Evolutionary conservation across 2,888 invertebrate genomes (phyloP).

Genomic region (Ferrisia virgata): DNA sequence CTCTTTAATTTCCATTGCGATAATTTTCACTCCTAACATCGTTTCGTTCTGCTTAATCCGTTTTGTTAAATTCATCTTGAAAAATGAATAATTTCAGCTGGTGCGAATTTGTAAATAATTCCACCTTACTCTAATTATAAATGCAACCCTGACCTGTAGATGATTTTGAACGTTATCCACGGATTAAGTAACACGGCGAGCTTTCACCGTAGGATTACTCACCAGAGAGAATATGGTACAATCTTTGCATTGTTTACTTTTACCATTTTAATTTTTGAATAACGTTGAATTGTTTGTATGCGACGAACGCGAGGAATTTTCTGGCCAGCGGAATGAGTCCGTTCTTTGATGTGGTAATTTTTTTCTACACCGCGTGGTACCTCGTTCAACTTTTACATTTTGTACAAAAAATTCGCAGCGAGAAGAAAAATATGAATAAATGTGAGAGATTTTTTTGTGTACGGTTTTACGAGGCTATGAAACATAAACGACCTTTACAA

Average conservation of each 20-base stretch:
- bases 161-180: background rate
- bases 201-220: background rate
- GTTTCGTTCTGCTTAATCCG: background rate
- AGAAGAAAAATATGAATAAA: background rate
- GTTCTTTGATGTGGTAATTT: conserved; percentile 12
- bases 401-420: background rate
- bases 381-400: background rate
- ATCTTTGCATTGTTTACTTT: background rate
- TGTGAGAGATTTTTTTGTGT: background rate
- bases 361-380: background rate
- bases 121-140: conserved; percentile 8
- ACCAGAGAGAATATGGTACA: background rate
- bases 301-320: background rate
- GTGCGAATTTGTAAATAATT: background rate
- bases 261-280: background rate
- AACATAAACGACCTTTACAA: background rate
- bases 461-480: background rate
- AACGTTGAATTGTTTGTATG: background rate
- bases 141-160: conserved; percentile 8
- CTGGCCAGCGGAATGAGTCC: background rate
- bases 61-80: background rate
- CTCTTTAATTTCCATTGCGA: background rate
- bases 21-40: background rate
- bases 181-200: background rate
- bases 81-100: background rate